Percentiles rank a stretch among this genome's conserved stretches.
Conservation (phyloP, 2,888 invertebrate species). For the Chloroclysta siterata region DNA sequence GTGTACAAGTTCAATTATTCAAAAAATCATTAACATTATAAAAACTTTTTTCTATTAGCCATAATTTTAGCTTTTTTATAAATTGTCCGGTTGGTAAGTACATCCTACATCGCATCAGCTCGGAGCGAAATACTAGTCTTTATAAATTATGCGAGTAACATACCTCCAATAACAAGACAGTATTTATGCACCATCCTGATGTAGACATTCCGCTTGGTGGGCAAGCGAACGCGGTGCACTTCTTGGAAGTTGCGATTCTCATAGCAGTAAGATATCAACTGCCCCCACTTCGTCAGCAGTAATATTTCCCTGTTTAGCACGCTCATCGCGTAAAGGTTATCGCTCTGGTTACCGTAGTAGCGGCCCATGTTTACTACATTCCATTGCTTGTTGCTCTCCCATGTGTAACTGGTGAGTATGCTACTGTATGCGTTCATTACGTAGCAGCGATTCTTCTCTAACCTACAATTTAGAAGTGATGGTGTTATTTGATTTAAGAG, state of each 20-base stretch:
- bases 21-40: no score
- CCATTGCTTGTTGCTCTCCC: constrained; percentile 35
- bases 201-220: background rate
- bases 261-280: constrained; percentile 7
- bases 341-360: constrained; percentile 41
- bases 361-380: constrained; percentile 38
- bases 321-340: constrained; percentile 39
- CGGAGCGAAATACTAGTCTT: no score
- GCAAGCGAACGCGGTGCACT: constrained; percentile 14
- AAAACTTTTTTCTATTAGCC: no score
- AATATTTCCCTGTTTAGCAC: constrained; percentile 45
- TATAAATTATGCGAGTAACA: background rate
- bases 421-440: constrained; percentile 35
- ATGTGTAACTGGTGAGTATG: constrained; percentile 34
- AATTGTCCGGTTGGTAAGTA: no score
- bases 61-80: no score
- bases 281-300: constrained; percentile 50
- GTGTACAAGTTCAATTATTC: no score
- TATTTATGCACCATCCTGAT: constrained; percentile 46
- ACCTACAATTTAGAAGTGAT: constrained; percentile 41
- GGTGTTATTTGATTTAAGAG: no score
- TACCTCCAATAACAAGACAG: constrained; percentile 53
- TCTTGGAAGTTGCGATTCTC: constrained; percentile 33
- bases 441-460: constrained; percentile 49
- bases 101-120: no score